phyloP scores from a whole-genome alignment of 2,888 invertebrate genomes.

The Rhorus exstirpatorius region DNA sequence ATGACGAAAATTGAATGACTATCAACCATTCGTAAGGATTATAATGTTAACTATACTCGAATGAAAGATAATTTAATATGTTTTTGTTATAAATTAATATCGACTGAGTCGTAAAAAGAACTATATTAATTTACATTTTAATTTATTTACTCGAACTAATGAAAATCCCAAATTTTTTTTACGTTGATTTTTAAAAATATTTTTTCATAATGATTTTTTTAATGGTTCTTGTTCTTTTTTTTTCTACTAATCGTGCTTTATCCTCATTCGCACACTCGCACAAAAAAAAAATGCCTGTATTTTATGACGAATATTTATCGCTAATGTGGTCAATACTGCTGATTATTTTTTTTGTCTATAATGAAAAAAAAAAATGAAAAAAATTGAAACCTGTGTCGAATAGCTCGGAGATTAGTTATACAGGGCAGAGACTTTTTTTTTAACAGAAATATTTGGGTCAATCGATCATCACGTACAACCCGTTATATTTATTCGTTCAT shows the following conservation, averaged over 20 bases:
- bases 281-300: not conserved
- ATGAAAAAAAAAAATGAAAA: not conserved
- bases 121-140: no score
- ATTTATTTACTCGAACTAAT: no score
- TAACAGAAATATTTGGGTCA: constrained; percentile 39
- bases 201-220: no score
- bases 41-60: no score
- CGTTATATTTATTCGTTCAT: constrained; percentile 13
- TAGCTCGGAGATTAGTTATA: constrained; percentile 4
- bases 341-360: constrained; percentile 7
- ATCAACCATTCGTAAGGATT: not conserved
- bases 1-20: no score
- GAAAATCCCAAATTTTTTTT: no score
- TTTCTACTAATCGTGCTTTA: not conserved
- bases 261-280: constrained; percentile 13
- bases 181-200: not conserved
- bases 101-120: no score
- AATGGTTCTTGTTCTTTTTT: no score
- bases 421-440: constrained; percentile 11
- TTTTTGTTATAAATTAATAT: no score
- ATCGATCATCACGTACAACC: constrained; percentile 22
- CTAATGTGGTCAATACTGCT: constrained; percentile 50
- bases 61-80: no score
- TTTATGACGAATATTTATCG: constrained; percentile 15
- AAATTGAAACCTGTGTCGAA: constrained; percentile 20